phyloP scores from a whole-genome alignment of 1,140 invertebrate genomes.

The Drosophila littoralis region DNA sequence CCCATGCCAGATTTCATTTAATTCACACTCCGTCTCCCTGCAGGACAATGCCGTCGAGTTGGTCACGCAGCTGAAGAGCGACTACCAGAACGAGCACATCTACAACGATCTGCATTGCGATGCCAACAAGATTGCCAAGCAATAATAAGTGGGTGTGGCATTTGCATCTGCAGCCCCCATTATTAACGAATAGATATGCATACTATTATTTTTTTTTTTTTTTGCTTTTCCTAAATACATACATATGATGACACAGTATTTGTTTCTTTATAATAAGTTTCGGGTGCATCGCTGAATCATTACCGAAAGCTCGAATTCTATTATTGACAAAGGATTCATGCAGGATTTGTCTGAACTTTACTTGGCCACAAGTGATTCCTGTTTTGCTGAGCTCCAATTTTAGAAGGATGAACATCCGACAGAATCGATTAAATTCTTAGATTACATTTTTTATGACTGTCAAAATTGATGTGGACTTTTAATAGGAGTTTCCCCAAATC shows the following conservation, averaged over 20 bases:
- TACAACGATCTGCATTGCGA: constrained; percentile 68
- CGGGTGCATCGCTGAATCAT: too few relatives aligned
- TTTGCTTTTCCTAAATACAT: constrained; percentile 12
- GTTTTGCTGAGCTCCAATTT: too few relatives aligned
- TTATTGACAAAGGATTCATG: too few relatives aligned
- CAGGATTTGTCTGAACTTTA: too few relatives aligned
- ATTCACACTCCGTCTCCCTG: not conserved
- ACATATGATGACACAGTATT: not conserved
- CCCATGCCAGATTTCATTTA: too few relatives aligned
- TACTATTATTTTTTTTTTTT: constrained; percentile 22
- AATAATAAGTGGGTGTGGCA: constrained; percentile 29
- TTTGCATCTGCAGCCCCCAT: not conserved
- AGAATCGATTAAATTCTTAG: too few relatives aligned
- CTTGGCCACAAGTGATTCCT: too few relatives aligned
- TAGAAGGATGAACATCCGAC: too few relatives aligned
- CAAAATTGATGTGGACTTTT: too few relatives aligned
- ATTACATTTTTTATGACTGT: too few relatives aligned
- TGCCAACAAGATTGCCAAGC: constrained; percentile 64
- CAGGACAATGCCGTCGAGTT: constrained; percentile 70
- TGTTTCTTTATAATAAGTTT: not conserved
- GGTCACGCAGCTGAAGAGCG: constrained; percentile 60
- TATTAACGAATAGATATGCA: constrained; percentile 24
- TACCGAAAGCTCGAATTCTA: too few relatives aligned
- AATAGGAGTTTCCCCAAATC: too few relatives aligned
- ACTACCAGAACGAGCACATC: constrained; percentile 60